phyloP scores from a whole-genome alignment of 2,888 invertebrate genomes.

The Rotaria sp. region DNA sequence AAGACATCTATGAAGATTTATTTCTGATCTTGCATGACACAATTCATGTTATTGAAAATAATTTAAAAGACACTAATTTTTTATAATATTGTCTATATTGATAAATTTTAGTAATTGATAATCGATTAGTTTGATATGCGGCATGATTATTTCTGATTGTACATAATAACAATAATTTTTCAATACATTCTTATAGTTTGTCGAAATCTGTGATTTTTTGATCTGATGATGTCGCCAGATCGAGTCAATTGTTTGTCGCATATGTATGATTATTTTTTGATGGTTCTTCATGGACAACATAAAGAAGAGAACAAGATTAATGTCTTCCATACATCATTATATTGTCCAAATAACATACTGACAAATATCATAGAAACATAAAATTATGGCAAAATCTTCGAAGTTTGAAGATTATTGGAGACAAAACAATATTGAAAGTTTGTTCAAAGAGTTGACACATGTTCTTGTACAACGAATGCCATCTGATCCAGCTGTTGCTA shows the following conservation, averaged over 20 bases:
- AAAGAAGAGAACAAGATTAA: background rate
- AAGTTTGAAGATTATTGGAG: conserved; percentile 1
- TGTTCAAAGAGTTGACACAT: background rate
- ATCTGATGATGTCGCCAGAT: background rate
- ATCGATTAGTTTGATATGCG: no score
- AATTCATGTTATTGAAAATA: no score
- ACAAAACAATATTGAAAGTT: background rate
- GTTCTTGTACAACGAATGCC: background rate
- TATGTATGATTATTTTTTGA: background rate
- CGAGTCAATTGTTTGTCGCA: background rate
- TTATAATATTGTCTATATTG: no score
- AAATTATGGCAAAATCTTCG: background rate
- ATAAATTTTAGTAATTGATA: no score
- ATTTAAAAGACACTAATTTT: no score
- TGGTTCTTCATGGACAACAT: background rate
- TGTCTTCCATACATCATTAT: background rate
- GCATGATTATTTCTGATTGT: no score
- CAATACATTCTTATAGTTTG: no score
- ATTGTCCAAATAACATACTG: background rate
- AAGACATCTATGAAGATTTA: no score
- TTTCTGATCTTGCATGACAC: no score
- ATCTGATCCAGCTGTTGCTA: background rate
- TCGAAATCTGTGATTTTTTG: background rate
- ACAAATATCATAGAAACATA: background rate
- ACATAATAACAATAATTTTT: no score